Evolutionary conservation across 2,797 vertebrate species (phyloP).

Genomic region (Eospalax fontanierii): DNA sequence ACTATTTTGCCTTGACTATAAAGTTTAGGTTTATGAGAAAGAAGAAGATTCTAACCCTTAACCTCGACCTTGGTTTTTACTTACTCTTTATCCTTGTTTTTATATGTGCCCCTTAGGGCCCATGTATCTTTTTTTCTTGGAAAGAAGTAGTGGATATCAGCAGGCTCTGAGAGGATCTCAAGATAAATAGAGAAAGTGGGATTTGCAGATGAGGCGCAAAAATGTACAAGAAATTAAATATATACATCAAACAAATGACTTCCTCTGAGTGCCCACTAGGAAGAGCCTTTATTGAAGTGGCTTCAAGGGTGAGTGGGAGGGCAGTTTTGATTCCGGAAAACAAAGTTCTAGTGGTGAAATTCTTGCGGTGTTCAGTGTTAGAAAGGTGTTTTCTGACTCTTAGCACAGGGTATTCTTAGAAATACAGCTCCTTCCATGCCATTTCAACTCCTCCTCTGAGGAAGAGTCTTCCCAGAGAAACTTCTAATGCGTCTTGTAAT

Average conservation of each 20-base stretch:
- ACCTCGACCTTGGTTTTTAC: slow-evolving; percentile 67
- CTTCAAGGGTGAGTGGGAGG: slow-evolving; percentile 69
- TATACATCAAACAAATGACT: slow-evolving; percentile 84
- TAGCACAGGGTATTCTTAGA: slow-evolving; percentile 13
- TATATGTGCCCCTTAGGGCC: slow-evolving; percentile 8
- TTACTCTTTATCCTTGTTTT: slow-evolving; percentile 49
- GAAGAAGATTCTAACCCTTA: slow-evolving; percentile 31
- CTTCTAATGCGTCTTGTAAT: neutral
- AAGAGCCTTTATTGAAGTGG: slow-evolving; percentile 78
- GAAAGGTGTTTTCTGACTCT: slow-evolving; percentile 54
- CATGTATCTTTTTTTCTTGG: slow-evolving; percentile 51
- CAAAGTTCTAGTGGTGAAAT: slow-evolving; percentile 60
- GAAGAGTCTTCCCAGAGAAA: neutral
- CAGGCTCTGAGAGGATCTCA: slow-evolving; percentile 62
- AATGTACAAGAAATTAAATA: slow-evolving; percentile 83
- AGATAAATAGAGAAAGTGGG: slow-evolving; percentile 79
- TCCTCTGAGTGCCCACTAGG: slow-evolving; percentile 77
- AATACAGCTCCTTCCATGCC: neutral
- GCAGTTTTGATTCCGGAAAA: slow-evolving; percentile 66
- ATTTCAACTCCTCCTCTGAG: slow-evolving; percentile 31
- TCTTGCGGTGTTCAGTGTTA: slow-evolving; percentile 17
- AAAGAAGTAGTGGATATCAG: slow-evolving; percentile 52
- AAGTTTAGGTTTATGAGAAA: slow-evolving; percentile 53
- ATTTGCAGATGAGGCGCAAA: slow-evolving; percentile 77
- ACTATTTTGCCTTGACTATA: slow-evolving; percentile 53